phyloP scores from a whole-genome alignment of 2,888 invertebrate species.

The Ormyrus labotus region DNA sequence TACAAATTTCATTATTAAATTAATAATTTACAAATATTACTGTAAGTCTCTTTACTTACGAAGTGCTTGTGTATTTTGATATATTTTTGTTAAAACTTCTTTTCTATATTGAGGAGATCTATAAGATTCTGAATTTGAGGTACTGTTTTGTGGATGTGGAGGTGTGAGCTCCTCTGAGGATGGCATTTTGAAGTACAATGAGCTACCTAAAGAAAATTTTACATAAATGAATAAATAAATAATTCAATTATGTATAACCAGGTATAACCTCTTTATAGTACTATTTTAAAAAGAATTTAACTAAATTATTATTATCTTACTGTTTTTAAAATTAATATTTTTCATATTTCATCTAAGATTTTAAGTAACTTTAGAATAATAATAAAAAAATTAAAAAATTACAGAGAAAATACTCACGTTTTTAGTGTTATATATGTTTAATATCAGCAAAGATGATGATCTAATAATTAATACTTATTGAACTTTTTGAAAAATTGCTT shows the following conservation, averaged over 20 bases:
- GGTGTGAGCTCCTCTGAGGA: neutral
- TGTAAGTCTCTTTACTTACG: slow-evolving; percentile 59
- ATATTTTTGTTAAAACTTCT: slow-evolving; percentile 59
- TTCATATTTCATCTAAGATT: no score
- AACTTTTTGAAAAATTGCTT: no score
- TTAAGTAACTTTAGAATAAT: no score
- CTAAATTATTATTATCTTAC: no score
- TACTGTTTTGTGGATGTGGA: neutral
- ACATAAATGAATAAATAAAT: neutral
- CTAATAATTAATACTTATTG: no score
- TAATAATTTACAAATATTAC: no score
- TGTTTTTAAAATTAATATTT: no score
- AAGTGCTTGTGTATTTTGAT: slow-evolving; percentile 59
- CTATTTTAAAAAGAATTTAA: neutral
- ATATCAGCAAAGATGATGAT: no score
- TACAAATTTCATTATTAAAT: neutral
- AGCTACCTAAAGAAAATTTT: no score
- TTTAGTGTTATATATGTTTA: no score
- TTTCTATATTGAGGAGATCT: slow-evolving; percentile 64
- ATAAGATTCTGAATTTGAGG: slow-evolving; percentile 8
- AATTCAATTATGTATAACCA: slow-evolving; percentile 9
- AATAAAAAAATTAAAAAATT: no score
- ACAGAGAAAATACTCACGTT: no score
- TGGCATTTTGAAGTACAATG: slow-evolving; percentile 16
- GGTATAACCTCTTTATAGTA: slow-evolving; percentile 1